Conservation (phyloP, 2,113 vertebrate species). For the Heteronetta atricapilla region DNA sequence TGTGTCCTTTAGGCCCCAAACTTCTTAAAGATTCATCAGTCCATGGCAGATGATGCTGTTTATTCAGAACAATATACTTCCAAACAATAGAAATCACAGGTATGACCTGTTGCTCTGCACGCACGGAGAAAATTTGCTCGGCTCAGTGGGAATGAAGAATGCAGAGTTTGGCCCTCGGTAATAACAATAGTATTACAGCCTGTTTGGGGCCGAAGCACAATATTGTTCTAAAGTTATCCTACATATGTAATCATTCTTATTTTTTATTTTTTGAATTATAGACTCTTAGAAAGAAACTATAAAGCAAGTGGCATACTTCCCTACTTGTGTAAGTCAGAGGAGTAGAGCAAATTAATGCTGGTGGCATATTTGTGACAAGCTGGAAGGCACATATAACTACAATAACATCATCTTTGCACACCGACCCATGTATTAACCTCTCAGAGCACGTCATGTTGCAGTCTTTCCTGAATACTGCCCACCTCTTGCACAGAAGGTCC, state of each 20-base stretch:
- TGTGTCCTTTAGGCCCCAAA: background rate
- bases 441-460: background rate
- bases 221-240: background rate
- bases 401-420: background rate
- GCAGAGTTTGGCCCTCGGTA: background rate
- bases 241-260: background rate
- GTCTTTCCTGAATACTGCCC: background rate
- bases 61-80: background rate
- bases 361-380: background rate
- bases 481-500: background rate
- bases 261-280: background rate
- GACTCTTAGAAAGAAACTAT: background rate
- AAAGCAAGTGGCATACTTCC: constrained; percentile 11
- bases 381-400: background rate
- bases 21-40: background rate
- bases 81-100: background rate
- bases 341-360: background rate
- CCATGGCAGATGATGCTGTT: background rate
- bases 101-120: background rate
- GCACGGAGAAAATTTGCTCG: background rate
- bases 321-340: background rate
- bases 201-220: background rate
- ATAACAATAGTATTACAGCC: background rate
- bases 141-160: background rate
- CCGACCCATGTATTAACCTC: background rate